phyloP scores from a whole-genome alignment of 1,140 invertebrate genomes.

The Drosophila leontia region DNA sequence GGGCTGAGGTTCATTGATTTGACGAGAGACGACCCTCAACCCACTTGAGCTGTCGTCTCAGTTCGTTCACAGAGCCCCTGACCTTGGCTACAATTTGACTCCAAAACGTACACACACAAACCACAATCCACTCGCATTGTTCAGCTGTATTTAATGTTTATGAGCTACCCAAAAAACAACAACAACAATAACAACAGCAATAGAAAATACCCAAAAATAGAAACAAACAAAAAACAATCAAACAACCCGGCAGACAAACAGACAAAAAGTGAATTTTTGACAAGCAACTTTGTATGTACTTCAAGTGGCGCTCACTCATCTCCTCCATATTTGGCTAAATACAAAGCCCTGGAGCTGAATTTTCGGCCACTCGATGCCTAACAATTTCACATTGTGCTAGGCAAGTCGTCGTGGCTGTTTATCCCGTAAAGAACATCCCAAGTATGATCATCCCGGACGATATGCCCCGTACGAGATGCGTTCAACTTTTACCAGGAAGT shows the following conservation, averaged over 20 bases:
- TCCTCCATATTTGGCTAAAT: constrained; percentile 59
- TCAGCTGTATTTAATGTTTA: constrained; percentile 55
- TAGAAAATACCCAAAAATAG: constrained; percentile 53
- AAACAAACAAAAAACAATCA: constrained; percentile 30
- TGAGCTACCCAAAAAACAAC: constrained; percentile 30
- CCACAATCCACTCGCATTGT: constrained; percentile 45
- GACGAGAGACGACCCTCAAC: constrained; percentile 54
- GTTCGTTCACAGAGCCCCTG: constrained; percentile 81
- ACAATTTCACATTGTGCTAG: constrained; percentile 46
- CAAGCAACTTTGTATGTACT: constrained; percentile 54
- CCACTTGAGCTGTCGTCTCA: constrained; percentile 46
- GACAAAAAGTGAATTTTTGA: constrained; percentile 51
- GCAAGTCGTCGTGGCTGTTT: constrained; percentile 3
- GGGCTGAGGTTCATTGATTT: constrained; percentile 68
- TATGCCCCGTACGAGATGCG: constrained; percentile 35
- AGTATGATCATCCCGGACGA: constrained; percentile 13
- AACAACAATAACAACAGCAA: constrained; percentile 15
- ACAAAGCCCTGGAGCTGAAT: constrained; percentile 27
- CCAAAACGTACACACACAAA: constrained; percentile 11
- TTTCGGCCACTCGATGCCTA: constrained; percentile 48
- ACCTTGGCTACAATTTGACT: constrained; percentile 75
- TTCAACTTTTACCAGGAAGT: constrained; percentile 77
- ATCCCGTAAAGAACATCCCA: constrained; percentile 58
- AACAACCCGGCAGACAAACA: constrained; percentile 31
- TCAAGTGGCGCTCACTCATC: constrained; percentile 67